These are phyloP conservation scores for Dasyornis broadbenti DNA, from an alignment of 2,113 vertebrate species.

Conservation along the genomic window DNA sequence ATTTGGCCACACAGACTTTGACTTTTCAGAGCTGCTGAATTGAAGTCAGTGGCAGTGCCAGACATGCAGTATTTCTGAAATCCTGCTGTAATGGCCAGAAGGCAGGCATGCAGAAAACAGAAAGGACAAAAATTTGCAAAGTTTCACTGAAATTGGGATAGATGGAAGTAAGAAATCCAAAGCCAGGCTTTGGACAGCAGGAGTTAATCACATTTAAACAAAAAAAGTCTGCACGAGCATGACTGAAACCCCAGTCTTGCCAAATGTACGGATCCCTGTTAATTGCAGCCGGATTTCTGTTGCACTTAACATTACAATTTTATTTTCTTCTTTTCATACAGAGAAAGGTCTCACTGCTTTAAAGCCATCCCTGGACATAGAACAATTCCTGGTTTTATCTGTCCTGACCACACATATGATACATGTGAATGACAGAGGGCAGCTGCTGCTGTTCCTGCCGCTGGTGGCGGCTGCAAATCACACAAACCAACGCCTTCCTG, in stretches of 20 bases:
- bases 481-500: conserved; percentile 69
- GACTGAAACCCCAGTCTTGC: neutral
- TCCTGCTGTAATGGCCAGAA: neutral
- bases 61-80: neutral
- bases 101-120: neutral
- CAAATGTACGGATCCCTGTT: neutral
- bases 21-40: neutral
- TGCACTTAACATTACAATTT: neutral
- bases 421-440: neutral
- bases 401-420: conserved; percentile 9
- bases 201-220: neutral
- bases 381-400: conserved; percentile 64
- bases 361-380: neutral
- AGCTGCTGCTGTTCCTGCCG: neutral
- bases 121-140: neutral
- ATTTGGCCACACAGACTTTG: neutral
- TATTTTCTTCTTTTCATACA: neutral
- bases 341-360: neutral
- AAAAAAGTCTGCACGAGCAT: accelerated
- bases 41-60: neutral
- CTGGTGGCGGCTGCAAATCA: conserved; percentile 27
- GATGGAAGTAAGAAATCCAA: neutral
- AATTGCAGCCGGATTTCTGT: neutral
- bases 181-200: neutral
- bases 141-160: neutral